Evolutionary conservation across 2,797 vertebrate species (phyloP), one percentile per base, ranked within the genome.

Genomic region (Melanotaenia pygmaea): DNA sequence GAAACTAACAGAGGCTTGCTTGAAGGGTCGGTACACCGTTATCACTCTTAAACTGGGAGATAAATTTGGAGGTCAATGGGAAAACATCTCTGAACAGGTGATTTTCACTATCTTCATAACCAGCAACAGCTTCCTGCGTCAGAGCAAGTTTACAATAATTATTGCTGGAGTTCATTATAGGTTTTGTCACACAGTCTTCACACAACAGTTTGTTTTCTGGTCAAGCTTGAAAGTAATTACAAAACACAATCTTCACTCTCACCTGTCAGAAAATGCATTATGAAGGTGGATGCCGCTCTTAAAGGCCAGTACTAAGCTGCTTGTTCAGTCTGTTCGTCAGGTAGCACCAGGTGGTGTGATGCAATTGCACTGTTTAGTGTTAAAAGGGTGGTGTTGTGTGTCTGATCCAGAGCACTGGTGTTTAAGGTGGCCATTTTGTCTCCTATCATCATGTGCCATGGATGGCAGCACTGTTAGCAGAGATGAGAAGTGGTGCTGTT

Each of bases 401-500:
- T 74, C 64, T 63, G 73, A 76, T 70, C 57, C 74, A 13, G 74
- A 77, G 59, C 12, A 3, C 54, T 72, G 74, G 76, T 89, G 81
- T 85, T 88, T 66, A 57, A 65, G 85, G 92, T 83, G 73, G 91
- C 91, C 91, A 93, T 92, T 93, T 93, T 93, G 91, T 93, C 79
- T 91, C 72, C 62, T 76, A 69, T 89, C 87, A 88, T 86, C 81
- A 71, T 88, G 83, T 86, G 78, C 83, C n/a, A 32, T 80, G 74
- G 79, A 80, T 80, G 80, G 80, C 82, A 77, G 77, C 72, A 76
- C 82, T 70, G 72, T 86, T 77, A 28, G 74, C 58, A 63, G 78
- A 83, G 79, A 85, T 71, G 86, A 84, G 81, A 81, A 86, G 83
- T 76, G 66, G 56, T 64, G 83, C 79, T 85, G 84, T 78, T 88